Base-by-base conservation (phyloP, 2,797 vertebrate genomes). In the Diglossa cyanea region DNA sequence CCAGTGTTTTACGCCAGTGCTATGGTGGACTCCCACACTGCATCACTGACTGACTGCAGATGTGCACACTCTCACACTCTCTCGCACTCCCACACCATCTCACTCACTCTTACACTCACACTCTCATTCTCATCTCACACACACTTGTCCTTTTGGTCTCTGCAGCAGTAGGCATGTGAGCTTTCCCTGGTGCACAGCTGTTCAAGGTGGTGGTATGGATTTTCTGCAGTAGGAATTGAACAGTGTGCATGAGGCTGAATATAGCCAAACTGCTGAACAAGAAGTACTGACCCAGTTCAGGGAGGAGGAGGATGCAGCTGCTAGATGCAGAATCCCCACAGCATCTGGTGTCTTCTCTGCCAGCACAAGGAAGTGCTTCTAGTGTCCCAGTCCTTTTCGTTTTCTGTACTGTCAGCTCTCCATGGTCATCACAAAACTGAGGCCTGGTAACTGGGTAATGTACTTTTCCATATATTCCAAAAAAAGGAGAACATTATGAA, bases 241-340 rank as follows among this genome's bases (percentile, higher is more conserved):
- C 4, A 3, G 45, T 66, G 37, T 73, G 35, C 65, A 10, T 45
- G 26, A 74, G 53, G 65, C 53, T 89, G 91, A 68, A 51, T 42
- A 26, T 30, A 91, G 83, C 48, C 37, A 66, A 37, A 18, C 23
- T 51, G 39, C 45, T 47, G 81, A 79, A 67, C 37, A 51, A 61
- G 54, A 25, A 80, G 83, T 80, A 58, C 78, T 58, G 72, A 80
- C 80, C 74, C 67, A 42, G 45, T 85, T 94, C 42, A n/a, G 77
- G 33, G 71, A 71, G 37, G 31, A 83, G 62, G 67, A 23, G 3
- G 57, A 24, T 57, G 71, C 63, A 81, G 70, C 89, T 91, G 53
- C 58, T 76, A 8, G 61, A 17, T 48, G 65, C 51, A 80, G 67
- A 62, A 40, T 73, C 70, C 58, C 60, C 35, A 18, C 35, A 77